A percentile compares a stretch with the other conserved stretches of the same genome.
Evolutionary conservation across 1,140 invertebrate genomes (phyloP).

Genomic region (Mylabris phalerata): DNA sequence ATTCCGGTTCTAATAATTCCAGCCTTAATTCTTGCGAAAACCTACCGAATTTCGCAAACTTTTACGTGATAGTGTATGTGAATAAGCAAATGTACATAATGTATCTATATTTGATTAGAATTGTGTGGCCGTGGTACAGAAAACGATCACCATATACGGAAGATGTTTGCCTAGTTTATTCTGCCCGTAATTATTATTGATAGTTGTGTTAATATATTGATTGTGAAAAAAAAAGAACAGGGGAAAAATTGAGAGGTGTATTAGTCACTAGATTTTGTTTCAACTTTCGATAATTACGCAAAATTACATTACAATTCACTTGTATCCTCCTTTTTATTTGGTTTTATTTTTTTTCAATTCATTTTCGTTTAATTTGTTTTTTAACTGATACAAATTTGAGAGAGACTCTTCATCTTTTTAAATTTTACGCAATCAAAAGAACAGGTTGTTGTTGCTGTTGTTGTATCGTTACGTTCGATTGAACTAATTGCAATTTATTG

Average conservation of each 20-base stretch:
- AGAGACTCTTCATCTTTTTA: too few relatives aligned
- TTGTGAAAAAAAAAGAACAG: too few relatives aligned
- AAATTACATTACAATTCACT: too few relatives aligned
- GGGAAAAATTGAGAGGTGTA: too few relatives aligned
- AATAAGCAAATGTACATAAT: conserved; percentile 18
- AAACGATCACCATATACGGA: conserved; percentile 30
- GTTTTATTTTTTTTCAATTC: too few relatives aligned
- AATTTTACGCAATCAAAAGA: conserved; percentile 10
- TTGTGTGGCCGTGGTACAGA: conserved; percentile 31
- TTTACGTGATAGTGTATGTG: background rate
- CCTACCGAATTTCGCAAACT: background rate
- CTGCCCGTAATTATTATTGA: conserved; percentile 29
- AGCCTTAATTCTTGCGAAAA: too few relatives aligned
- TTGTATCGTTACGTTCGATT: conserved; percentile 6
- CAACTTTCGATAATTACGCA: too few relatives aligned
- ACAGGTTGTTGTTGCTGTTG: conserved; percentile 9
- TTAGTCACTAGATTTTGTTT: too few relatives aligned
- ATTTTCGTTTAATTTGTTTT: too few relatives aligned
- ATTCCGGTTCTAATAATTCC: too few relatives aligned
- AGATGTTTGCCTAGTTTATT: conserved; percentile 33
- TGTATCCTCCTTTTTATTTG: too few relatives aligned
- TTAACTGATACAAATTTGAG: too few relatives aligned
- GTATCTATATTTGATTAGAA: conserved; percentile 27
- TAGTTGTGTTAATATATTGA: conserved; percentile 4
- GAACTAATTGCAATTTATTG: conserved; percentile 28